A percentile compares a stretch with the other conserved stretches of the same genome.
These are phyloP conservation scores for Glomeris marginata DNA, from an alignment of 2,888 invertebrate genomes.

Conservation along the genomic window DNA sequence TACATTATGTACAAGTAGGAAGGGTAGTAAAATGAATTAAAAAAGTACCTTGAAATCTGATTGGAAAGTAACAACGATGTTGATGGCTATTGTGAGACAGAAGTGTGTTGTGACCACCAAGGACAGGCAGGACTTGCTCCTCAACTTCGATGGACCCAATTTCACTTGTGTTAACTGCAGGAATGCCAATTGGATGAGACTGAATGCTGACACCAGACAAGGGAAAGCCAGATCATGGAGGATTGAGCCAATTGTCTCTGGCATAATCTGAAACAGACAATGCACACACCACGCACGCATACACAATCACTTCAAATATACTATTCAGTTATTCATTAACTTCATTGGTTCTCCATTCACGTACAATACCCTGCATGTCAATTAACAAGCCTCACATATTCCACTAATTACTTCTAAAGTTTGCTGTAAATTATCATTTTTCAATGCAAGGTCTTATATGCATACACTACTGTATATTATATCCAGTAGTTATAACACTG, in stretches of 20 bases:
- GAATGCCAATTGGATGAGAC: conserved; percentile 41
- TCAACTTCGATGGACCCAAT: conserved; percentile 36
- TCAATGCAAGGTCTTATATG: no score
- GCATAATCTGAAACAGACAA: conserved; percentile 37
- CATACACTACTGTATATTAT: no score
- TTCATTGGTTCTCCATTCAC: no score
- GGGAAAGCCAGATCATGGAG: conserved; percentile 43
- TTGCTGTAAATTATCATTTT: no score
- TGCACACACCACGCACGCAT: no score
- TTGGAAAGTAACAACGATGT: conserved; percentile 33
- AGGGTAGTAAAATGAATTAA: neutral
- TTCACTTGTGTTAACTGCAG: conserved; percentile 40
- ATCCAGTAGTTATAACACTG: no score
- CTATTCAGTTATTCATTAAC: no score
- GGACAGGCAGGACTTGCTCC: conserved; percentile 36
- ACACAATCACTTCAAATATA: no score
- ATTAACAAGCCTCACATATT: no score
- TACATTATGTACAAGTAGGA: neutral
- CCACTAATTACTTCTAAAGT: no score
- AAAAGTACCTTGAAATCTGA: conserved; percentile 21
- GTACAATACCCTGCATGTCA: no score
- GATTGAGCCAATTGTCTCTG: conserved; percentile 36
- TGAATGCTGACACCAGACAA: conserved; percentile 40
- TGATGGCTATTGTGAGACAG: conserved; percentile 35
- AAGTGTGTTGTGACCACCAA: conserved; percentile 39